Percentiles rank a stretch among this genome's conserved stretches.
Evolutionary conservation across 2,113 vertebrate genomes (phyloP).

Genomic region (Anas platyrhynchos): DNA sequence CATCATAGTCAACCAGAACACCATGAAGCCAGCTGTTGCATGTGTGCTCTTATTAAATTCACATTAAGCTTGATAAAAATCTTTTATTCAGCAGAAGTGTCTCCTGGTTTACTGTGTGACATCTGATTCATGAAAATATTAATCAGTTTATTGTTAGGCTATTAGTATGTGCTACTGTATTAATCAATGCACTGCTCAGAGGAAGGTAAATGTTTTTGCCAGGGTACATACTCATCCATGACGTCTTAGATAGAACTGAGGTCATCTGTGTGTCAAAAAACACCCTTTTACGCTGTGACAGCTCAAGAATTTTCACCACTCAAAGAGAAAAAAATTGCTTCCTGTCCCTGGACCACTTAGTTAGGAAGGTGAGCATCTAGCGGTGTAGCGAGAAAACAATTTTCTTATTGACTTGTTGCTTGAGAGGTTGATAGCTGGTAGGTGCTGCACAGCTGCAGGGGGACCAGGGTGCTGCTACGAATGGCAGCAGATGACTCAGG

Average conservation of each 20-base stretch:
- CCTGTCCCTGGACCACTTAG: no score
- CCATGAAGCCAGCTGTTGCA: neutral
- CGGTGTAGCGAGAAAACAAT: neutral
- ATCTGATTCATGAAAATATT: neutral
- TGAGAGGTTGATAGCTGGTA: fast-evolving
- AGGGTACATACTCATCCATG: neutral
- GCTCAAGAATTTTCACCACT: neutral
- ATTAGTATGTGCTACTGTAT: neutral
- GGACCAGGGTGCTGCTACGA: neutral
- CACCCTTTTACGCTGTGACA: neutral
- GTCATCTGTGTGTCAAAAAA: neutral
- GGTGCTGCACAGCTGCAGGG: neutral
- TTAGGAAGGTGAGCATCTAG: neutral
- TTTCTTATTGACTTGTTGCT: neutral
- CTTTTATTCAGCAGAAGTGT: neutral
- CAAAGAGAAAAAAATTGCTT: neutral
- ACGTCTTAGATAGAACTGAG: neutral
- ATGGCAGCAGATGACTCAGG: neutral
- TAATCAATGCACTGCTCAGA: neutral
- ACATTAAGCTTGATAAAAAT: neutral
- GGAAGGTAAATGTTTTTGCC: neutral
- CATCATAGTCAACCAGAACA: fast-evolving
- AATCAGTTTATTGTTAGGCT: neutral
- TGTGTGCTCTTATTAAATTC: neutral
- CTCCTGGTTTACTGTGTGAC: neutral